Base-by-base conservation (phyloP, 2,113 vertebrate genomes). In the Harpagus bidentatus region DNA sequence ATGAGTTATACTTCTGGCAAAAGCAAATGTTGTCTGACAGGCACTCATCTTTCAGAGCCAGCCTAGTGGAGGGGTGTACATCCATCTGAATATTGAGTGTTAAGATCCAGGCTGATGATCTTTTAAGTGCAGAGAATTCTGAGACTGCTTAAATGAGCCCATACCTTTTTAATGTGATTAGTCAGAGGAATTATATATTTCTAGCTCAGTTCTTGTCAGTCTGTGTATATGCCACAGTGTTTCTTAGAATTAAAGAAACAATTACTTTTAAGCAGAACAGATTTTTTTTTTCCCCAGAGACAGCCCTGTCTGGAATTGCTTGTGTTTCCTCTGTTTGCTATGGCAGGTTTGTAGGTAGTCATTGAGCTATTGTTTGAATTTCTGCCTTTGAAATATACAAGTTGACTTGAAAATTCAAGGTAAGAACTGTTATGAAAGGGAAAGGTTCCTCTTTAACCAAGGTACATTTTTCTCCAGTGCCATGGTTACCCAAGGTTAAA, bases 11-110 rank as follows among this genome's bases (percentile, higher is more conserved):
- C 16, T 28, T 69, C 19, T 66, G 25, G 14, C 48, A 65, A n/a
- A 79, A 38, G 43, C 48, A 45, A 48, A 26, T 73, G 32, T 58
- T 83, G 34, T 42, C 48, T 6, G 10, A 11, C 9, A 59, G 52
- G 9, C 22, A 20, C 47, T 52, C 25, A 15, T 43, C 48, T 47
- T 77, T 52, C 36, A 53, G 20, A 73, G 53, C 26, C 38, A 80
- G 2, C 22, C 29, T 53, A 4, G 28, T 6, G 13, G 10, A n/a
- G 40, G 13, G 28, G 4, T 0, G 0, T 55, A 6, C 10, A 17
- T 71, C n/a, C 11, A 2, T 48, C n/a, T 63, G 32, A 55, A 20
- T 17, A 47, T 6, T 0, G 14, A 85, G 22, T 10, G 3, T 52
- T 42, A 52, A 20, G 26, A 31, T 88, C 40, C 45, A 58, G 6